Evolutionary conservation across 2,888 invertebrate genomes (phyloP).

Genomic region (Clusia tigrina): DNA sequence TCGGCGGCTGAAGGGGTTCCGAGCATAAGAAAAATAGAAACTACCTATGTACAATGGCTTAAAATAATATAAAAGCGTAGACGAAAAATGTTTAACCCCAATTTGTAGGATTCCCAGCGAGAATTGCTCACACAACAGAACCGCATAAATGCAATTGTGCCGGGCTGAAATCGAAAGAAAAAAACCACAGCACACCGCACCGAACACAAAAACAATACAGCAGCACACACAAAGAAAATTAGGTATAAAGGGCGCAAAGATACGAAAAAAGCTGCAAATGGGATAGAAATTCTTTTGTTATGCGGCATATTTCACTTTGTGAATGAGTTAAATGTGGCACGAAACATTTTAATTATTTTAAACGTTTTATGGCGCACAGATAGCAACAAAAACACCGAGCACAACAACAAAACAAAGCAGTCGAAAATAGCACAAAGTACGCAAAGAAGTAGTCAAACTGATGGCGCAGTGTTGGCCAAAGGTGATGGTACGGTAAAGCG

Average conservation of each 20-base stretch:
- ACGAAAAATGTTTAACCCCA: conserved; percentile 49
- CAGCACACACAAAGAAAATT: neutral
- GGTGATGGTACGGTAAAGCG: neutral
- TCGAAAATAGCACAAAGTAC: neutral
- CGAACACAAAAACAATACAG: neutral
- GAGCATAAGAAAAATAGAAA: neutral
- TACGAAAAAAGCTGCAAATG: too few species aligned
- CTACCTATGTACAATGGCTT: neutral
- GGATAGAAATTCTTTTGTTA: conserved; percentile 41
- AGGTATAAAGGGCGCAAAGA: neutral
- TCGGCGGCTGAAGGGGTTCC: neutral
- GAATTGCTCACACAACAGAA: neutral
- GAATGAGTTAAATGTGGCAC: conserved; percentile 56
- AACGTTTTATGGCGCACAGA: conserved; percentile 55
- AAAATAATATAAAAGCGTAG: neutral
- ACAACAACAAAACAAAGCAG: neutral
- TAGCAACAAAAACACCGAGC: neutral
- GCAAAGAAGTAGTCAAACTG: neutral
- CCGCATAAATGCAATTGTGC: neutral
- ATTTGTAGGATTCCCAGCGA: conserved; percentile 53
- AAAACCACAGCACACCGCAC: neutral
- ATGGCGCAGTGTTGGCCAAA: neutral
- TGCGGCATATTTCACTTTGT: conserved; percentile 28
- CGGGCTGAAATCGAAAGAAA: neutral
- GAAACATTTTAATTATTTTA: conserved; percentile 61